These are phyloP conservation scores for Barnardius zonarius DNA, from an alignment of 2,113 vertebrate species.

Conservation along the genomic window DNA sequence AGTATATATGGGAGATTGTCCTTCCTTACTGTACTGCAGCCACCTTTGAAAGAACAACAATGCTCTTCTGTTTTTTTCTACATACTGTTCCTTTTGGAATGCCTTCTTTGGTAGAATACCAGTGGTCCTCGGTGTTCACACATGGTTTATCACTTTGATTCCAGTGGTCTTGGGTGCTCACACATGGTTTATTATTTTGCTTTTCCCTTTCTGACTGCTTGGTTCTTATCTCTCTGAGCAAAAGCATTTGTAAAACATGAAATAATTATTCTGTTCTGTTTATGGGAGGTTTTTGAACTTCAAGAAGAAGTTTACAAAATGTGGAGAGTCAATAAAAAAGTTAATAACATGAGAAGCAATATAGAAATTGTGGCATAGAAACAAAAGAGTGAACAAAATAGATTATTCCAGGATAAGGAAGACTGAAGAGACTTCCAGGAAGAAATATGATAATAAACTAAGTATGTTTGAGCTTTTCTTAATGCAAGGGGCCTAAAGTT, in stretches of 20 bases:
- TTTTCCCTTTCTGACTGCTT: neutral
- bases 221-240: neutral
- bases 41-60: neutral
- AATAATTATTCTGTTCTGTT: neutral
- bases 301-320: neutral
- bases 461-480: neutral
- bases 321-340: neutral
- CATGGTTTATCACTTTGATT: neutral
- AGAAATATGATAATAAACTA: neutral
- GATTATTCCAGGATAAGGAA: neutral
- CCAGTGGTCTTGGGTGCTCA: neutral
- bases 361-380: neutral
- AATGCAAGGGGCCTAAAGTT: neutral
- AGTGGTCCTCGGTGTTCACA: neutral
- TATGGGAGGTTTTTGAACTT: neutral
- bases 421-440: neutral
- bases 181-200: neutral
- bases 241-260: neutral
- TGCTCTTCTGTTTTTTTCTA: neutral
- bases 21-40: neutral
- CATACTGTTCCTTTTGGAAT: neutral
- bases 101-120: neutral
- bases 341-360: neutral
- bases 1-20: neutral
- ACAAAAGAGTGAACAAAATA: neutral